Percentiles rank a stretch among this genome's conserved stretches.
These are phyloP conservation scores for Dasyornis broadbenti DNA, from an alignment of 2,113 vertebrate species.

Conservation along the genomic window DNA sequence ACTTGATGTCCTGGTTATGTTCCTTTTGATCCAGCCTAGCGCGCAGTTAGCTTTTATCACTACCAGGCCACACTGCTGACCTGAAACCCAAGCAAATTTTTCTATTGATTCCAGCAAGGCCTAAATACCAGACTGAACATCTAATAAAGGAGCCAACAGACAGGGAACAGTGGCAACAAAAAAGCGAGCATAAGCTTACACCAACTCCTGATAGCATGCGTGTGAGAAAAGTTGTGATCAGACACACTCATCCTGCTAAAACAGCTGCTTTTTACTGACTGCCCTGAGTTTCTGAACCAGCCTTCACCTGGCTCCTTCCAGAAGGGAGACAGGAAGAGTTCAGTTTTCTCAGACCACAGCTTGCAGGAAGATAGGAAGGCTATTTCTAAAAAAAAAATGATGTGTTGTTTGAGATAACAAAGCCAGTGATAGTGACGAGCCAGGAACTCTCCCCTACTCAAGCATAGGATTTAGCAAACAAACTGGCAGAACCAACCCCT, in stretches of 20 bases:
- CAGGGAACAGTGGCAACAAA: neutral
- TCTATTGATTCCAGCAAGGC: slow-evolving; percentile 13
- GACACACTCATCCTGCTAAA: neutral
- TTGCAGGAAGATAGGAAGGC: neutral
- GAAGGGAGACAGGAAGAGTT: neutral
- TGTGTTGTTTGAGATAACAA: neutral
- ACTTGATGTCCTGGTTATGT: neutral
- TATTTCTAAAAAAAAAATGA: neutral
- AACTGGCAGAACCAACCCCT: neutral
- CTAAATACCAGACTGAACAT: slow-evolving; percentile 12
- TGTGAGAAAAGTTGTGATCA: neutral
- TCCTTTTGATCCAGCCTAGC: neutral
- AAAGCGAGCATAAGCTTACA: neutral
- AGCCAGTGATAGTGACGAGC: neutral
- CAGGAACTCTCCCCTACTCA: neutral
- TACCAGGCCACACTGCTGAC: neutral
- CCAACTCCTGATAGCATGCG: neutral
- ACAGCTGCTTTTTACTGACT: neutral
- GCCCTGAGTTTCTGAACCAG: neutral
- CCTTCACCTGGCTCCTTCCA: neutral
- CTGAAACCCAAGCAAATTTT: slow-evolving; percentile 41
- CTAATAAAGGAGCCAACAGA: slow-evolving; percentile 8
- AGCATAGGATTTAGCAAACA: neutral
- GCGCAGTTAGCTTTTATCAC: neutral
- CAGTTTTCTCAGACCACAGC: neutral